A percentile compares a stretch with the other conserved stretches of the same genome.
Conservation (phyloP, 1,140 invertebrate species). For the Chlorops oryzae region DNA sequence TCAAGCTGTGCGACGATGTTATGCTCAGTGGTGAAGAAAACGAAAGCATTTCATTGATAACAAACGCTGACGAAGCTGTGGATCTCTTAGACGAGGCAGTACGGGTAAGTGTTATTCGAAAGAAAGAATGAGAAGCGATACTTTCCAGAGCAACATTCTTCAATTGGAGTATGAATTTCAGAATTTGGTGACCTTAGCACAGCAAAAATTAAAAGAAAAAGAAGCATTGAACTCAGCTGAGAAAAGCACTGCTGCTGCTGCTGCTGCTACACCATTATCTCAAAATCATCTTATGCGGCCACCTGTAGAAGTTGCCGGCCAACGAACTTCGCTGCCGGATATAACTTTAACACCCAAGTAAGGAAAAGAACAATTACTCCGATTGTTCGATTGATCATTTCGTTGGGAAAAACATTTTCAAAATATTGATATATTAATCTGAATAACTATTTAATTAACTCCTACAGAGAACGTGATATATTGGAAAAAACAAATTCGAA, state of each 20-base stretch:
- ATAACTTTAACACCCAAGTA: conserved; percentile 69
- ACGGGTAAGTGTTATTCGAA: conserved; percentile 60
- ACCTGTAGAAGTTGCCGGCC: conserved; percentile 31
- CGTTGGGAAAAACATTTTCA: too few relatives aligned
- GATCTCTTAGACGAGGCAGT: conserved; percentile 72
- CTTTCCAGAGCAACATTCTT: too few relatives aligned
- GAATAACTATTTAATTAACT: conserved; percentile 1
- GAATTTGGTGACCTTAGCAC: conserved; percentile 60
- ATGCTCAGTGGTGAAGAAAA: conserved; percentile 59
- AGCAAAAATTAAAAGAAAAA: conserved; percentile 60
- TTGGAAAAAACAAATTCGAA: conserved; percentile 48
- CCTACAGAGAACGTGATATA: conserved; percentile 37
- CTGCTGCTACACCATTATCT: background rate
- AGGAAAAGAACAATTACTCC: background rate
- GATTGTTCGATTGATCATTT: too few relatives aligned
- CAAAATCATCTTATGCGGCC: conserved; percentile 21
- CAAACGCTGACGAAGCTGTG: conserved; percentile 73
- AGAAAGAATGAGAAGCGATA: too few relatives aligned
- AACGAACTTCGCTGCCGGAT: conserved; percentile 61
- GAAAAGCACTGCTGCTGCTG: background rate
- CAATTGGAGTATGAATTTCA: conserved; percentile 27
- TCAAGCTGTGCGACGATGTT: conserved; percentile 84
- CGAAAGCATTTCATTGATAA: conserved; percentile 55
- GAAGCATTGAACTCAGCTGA: conserved; percentile 25
- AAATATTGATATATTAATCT: conserved; percentile 1